phyloP scores from a whole-genome alignment of 2,797 vertebrate species.

The Danio choprae region DNA sequence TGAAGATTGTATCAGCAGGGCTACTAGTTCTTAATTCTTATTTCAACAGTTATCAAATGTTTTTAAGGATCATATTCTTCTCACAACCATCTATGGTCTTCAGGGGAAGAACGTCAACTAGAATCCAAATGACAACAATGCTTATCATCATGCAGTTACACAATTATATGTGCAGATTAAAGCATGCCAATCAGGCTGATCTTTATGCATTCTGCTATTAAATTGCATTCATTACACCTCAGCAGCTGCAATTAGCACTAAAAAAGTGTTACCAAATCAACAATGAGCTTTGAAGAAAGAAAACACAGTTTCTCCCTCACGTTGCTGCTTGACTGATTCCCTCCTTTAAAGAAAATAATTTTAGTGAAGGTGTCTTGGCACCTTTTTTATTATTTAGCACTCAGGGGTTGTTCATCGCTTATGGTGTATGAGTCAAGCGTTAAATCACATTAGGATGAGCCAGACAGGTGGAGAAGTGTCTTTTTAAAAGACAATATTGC shows the following conservation, averaged over 20 bases:
- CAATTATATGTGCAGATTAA: neutral
- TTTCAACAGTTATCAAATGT: conserved; percentile 10
- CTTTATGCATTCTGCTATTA: conserved; percentile 9
- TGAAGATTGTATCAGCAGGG: too few species aligned
- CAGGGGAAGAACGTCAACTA: conserved; percentile 32
- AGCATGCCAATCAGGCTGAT: neutral
- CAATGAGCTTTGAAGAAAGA: neutral
- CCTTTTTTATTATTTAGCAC: conserved; percentile 32
- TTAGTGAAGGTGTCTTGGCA: conserved; percentile 10
- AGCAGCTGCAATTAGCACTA: neutral
- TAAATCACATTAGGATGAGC: neutral
- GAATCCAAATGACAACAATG: conserved; percentile 13
- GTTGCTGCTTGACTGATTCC: neutral
- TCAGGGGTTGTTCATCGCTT: neutral
- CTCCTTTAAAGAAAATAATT: neutral
- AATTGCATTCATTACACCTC: neutral
- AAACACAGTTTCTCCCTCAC: neutral
- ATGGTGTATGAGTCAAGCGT: conserved; percentile 7
- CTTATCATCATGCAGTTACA: conserved; percentile 4
- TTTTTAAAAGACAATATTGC: conserved; percentile 77
- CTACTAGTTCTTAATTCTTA: neutral
- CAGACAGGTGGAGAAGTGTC: conserved; percentile 1
- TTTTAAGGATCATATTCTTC: neutral
- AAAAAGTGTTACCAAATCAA: neutral
- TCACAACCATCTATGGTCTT: conserved; percentile 5